Base-by-base conservation (phyloP, 2,888 invertebrate species). In the Myopa testacea region DNA sequence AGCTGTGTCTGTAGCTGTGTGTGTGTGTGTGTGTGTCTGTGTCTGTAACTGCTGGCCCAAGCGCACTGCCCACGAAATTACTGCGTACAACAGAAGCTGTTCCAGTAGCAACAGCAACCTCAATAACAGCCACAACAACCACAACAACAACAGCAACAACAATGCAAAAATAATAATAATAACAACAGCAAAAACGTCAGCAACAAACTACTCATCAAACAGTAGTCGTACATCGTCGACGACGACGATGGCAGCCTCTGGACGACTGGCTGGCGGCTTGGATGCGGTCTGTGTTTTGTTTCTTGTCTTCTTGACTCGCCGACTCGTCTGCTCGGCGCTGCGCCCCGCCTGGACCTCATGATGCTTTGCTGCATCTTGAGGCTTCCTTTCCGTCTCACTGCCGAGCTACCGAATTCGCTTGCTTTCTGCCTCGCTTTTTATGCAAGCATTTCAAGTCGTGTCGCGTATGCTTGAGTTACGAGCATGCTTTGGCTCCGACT, bases 11-110 rank as follows among this genome's bases (percentile, higher is more conserved):
- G 63, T 50, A 16, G 72, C 14, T 52, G 62, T 26, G 14, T 50
- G 45, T 73, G 60, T 37, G 19, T 34, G 55, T 55, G 26, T 52
- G 70, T 68, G 79, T 8, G 26, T 19, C 63, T 37, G 62, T 8
- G 26, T 45, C 72, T 55, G 78, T 67, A n/a, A n/a, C 58, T 16
- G 71, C 7, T 63, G 62, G 62, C 2, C 40, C 16, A 45, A 40
- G 40, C 81, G 83, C 81, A 81, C 83, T 81, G 81, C 84, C 82
- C 83, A 83, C 86, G 84, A 89, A 89, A 89, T 89, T 89, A 89
- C 88, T 89, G 89, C 89, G 89, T 89, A 89, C 84, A 87, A 87
- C 89, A 89, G 89, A 87, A 89, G 89, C 89, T 84, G 85, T 84
- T 81, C 83, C 80, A 80, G 81, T 76, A 63, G 37, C 74, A 76